Evolutionary conservation across 2,113 vertebrate genomes (phyloP), one percentile per base, ranked within the genome.

Genomic region (Antigone vipio): DNA sequence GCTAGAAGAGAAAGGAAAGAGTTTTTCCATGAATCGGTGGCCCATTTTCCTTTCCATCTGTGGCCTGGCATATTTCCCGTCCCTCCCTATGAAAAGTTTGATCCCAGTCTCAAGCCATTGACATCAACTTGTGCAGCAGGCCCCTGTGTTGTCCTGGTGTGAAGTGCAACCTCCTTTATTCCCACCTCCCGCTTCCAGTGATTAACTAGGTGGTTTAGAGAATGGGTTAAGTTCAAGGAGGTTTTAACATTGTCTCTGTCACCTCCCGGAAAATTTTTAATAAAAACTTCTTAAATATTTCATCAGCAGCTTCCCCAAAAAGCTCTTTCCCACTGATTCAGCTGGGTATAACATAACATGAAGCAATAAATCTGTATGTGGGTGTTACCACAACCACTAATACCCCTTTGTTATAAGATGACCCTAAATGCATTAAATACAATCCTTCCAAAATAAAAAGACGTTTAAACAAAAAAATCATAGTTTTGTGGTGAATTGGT

Each of bases 271-370:
- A 97, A 95, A 95, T 62, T 23, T 40, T 81, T 91, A 93, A 97
- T 89, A 94, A 96, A 94, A 93, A 49, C 49, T 67, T 68, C 42
- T 89, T 95, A 80, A 96, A 93, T 96, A 95, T 97, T 97, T 97
- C 82, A 96, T 22, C 76, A 92, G 59, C 60, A 89, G 34, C 53
- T 96, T 97, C 52, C 88, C 56, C 85, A 16, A 93, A 92, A 96
- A 94, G 45, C 68, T 88, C n/a, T 92, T 96, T 94, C 53, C 74
- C 60, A 89, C 80, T 74, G 83, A 94, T 79, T 89, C 91, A 91
- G 50, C 74, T 94, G 63, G 49, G 80, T 85, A 85, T 85, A 93
- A 87, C n/a, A 62, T 32, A 96, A 88, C 69, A 87, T 53, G 47
- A 77, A 93, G 55, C 69, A 89, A 69, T 95, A 95, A 88, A 89